These are phyloP conservation scores for Orthosia gothica DNA, from an alignment of 2,888 invertebrate genomes.

Conservation along the genomic window DNA sequence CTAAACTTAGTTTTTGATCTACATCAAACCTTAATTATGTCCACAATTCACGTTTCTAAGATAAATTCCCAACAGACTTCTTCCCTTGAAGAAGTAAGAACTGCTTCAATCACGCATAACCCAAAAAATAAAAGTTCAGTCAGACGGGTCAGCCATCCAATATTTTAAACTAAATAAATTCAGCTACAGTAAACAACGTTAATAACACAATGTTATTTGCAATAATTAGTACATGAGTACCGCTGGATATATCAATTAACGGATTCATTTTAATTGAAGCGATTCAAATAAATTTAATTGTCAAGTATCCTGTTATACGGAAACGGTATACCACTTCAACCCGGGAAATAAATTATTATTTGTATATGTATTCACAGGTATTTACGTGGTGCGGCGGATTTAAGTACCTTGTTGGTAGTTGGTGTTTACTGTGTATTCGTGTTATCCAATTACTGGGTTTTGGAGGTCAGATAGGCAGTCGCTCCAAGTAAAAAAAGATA, in stretches of 20 bases:
- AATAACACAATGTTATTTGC: conserved; percentile 31
- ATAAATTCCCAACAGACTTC: not conserved
- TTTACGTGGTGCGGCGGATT: conserved; percentile 26
- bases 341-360: conserved; percentile 21
- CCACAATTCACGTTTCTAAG: too few species aligned
- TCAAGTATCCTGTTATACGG: conserved; percentile 23
- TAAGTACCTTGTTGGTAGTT: conserved; percentile 6
- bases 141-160: too few species aligned
- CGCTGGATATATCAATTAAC: conserved; percentile 34
- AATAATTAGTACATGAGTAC: conserved; percentile 22
- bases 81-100: too few species aligned
- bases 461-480: too few species aligned
- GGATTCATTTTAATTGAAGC: conserved; percentile 31
- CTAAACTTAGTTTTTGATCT: too few species aligned
- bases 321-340: not conserved
- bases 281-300: conserved; percentile 39
- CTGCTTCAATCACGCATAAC: too few species aligned
- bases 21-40: too few species aligned
- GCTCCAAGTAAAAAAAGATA: too few species aligned
- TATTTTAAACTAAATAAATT: not conserved
- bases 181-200: not conserved
- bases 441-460: too few species aligned
- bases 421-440: too few species aligned
- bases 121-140: too few species aligned
- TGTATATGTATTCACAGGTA: conserved; percentile 11